Conservation (phyloP, 92 coral and sea anemone species). For the Actinostola sp. region DNA sequence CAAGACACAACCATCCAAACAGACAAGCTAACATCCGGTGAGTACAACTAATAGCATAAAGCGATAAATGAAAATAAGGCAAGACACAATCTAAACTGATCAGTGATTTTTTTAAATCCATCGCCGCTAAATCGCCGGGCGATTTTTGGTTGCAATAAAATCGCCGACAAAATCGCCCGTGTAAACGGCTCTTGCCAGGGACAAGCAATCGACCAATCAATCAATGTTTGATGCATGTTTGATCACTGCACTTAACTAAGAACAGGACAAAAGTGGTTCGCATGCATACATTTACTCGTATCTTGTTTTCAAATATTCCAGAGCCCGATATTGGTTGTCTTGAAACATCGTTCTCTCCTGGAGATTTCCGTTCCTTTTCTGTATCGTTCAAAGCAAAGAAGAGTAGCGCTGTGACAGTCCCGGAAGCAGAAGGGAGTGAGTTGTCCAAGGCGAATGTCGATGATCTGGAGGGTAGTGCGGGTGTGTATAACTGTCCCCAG, state of each 20-base stretch:
- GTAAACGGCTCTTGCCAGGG: too few relatives aligned
- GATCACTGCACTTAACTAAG: too few relatives aligned
- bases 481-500: conserved; percentile 25
- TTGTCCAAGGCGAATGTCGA: not conserved
- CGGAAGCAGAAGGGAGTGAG: too few relatives aligned
- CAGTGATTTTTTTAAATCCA: too few relatives aligned
- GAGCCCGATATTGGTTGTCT: not conserved
- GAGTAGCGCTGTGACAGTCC: too few relatives aligned
- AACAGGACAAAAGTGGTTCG: not conserved
- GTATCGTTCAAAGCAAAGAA: not conserved
- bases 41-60: not conserved
- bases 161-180: too few relatives aligned
- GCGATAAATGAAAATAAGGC: not conserved
- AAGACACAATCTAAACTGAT: too few relatives aligned
- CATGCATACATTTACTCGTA: too few relatives aligned
- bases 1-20: conserved; percentile 19
- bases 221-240: too few relatives aligned
- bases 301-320: not conserved
- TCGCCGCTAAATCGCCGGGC: too few relatives aligned
- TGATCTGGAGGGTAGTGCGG: not conserved
- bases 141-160: too few relatives aligned
- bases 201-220: too few relatives aligned
- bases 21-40: not conserved
- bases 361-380: not conserved
- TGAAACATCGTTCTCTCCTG: not conserved